Conservation (phyloP, 2,888 invertebrate species). For the Dyspetes luteomarginatus region DNA sequence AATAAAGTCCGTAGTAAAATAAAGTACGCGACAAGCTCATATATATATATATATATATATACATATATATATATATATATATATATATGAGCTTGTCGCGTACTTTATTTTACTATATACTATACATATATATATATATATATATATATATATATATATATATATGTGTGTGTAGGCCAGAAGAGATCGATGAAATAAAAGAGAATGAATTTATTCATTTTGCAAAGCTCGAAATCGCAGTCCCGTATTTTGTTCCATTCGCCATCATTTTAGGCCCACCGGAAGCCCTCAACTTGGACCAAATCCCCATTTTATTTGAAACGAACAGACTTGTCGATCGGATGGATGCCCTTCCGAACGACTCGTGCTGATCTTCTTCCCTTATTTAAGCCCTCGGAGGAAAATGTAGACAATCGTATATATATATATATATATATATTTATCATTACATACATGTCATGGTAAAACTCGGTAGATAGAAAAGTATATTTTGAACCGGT, state of each 20-base stretch:
- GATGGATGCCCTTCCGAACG: neutral
- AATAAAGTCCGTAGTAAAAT: slow-evolving; percentile 20
- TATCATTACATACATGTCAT: no score
- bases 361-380: neutral
- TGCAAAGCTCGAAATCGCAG: neutral
- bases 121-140: neutral
- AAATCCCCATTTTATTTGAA: neutral
- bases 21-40: neutral
- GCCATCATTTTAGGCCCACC: neutral
- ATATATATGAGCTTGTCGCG: no score
- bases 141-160: neutral
- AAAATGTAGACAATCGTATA: neutral
- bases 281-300: neutral
- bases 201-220: neutral
- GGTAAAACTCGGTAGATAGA: neutral
- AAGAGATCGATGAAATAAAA: neutral
- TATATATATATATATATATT: no score
- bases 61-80: no score
- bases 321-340: neutral
- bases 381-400: neutral
- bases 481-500: neutral
- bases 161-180: neutral
- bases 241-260: neutral
- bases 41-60: no score
- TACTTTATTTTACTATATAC: no score